These are phyloP conservation scores for Colostygia pectinataria DNA, from an alignment of 2,888 invertebrate genomes.

Conservation along the genomic window DNA sequence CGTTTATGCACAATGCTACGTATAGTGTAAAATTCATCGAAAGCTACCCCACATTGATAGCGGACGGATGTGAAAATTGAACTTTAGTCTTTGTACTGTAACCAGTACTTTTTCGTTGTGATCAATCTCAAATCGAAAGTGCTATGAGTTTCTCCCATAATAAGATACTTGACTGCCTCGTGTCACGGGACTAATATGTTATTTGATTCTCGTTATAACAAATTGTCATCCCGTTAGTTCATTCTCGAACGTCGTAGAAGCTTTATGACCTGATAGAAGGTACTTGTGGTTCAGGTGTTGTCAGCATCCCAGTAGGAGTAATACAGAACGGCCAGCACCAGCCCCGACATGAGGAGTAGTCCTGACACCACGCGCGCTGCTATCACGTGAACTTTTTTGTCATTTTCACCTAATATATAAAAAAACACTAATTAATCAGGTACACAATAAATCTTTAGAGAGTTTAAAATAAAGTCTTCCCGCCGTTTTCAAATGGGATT, in stretches of 20 bases:
- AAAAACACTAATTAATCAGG: neutral
- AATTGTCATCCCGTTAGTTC: neutral
- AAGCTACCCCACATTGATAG: constrained; percentile 43
- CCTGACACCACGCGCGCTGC: constrained; percentile 52
- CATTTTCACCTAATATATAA: constrained; percentile 62
- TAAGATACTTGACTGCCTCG: neutral
- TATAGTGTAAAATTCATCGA: constrained; percentile 48
- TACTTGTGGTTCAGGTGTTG: constrained; percentile 41
- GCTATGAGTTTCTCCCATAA: neutral
- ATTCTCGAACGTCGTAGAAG: neutral
- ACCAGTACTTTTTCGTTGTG: too few species aligned
- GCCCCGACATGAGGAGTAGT: constrained; percentile 44
- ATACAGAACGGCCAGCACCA: constrained; percentile 40
- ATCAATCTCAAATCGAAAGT: too few species aligned
- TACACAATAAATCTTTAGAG: too few species aligned
- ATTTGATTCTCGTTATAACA: too few species aligned
- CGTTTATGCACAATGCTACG: constrained; percentile 18
- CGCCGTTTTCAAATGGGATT: too few species aligned
- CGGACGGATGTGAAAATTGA: constrained; percentile 56
- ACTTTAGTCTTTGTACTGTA: constrained; percentile 36
- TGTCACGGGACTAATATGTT: too few species aligned
- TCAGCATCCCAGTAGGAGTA: constrained; percentile 45
- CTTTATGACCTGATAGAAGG: neutral
- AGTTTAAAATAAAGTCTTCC: too few species aligned
- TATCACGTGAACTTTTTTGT: constrained; percentile 44